Conservation (phyloP, 2,888 invertebrate genomes). For the Julus scandinavius region DNA sequence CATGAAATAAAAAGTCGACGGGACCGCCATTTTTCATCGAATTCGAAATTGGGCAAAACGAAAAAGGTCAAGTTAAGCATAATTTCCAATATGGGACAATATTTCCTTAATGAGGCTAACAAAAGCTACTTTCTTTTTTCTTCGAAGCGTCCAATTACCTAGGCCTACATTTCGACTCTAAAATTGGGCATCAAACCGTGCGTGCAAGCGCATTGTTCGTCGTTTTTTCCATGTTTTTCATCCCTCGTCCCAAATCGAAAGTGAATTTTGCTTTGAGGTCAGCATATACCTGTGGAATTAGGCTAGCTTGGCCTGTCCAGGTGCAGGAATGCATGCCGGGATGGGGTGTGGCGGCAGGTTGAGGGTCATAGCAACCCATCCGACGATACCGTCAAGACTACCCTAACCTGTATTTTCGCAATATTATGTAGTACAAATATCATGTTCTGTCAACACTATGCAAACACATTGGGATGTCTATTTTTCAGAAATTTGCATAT, state of each 20-base stretch:
- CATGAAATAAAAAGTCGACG: neutral
- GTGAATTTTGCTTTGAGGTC: constrained; percentile 33
- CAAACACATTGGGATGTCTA: too few species aligned
- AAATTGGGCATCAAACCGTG: constrained; percentile 27
- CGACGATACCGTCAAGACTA: neutral
- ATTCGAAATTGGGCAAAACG: constrained; percentile 10
- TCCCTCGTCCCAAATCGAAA: constrained; percentile 27
- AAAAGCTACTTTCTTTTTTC: constrained; percentile 33
- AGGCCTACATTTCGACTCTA: constrained; percentile 33
- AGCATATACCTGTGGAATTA: neutral
- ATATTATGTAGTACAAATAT: too few species aligned
- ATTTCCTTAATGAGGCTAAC: constrained; percentile 33
- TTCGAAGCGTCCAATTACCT: constrained; percentile 27
- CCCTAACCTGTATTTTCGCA: neutral
- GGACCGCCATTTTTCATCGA: neutral
- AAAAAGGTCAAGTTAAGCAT: constrained; percentile 33
- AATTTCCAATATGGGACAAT: constrained; percentile 33
- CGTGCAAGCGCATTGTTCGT: neutral
- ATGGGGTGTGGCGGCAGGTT: neutral
- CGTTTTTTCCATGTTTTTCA: constrained; percentile 23
- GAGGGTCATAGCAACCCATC: neutral
- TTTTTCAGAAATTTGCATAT: too few species aligned
- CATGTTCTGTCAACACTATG: too few species aligned
- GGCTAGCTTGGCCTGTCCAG: constrained; percentile 21
- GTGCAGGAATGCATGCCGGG: neutral